Evolutionary conservation across 2,113 vertebrate species (phyloP).

Genomic region (Aspiorhynchus laticeps): DNA sequence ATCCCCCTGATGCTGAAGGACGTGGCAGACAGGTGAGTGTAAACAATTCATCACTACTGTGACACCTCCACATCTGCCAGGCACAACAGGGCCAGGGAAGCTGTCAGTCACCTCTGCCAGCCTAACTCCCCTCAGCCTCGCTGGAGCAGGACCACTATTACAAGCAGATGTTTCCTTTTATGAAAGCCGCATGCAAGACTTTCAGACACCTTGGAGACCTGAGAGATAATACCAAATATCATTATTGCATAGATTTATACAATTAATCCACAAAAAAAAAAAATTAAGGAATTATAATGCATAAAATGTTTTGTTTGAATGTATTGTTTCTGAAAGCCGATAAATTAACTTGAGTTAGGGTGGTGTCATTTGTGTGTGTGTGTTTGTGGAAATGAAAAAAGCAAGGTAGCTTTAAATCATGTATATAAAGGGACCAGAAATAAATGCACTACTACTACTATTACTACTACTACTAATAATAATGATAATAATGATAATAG

Average conservation of each 20-base stretch:
- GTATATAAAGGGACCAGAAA: background rate
- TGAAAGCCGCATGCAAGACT: constrained; percentile 7
- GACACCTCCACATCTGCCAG: constrained; percentile 87
- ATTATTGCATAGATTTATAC: background rate
- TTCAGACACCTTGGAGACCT: constrained; percentile 19
- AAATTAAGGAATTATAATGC: background rate
- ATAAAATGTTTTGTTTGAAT: background rate
- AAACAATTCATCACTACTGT: constrained; percentile 86
- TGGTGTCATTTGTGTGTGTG: background rate
- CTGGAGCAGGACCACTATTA: constrained; percentile 64
- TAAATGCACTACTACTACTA: background rate
- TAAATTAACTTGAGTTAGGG: background rate
- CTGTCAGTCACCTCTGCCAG: constrained; percentile 76
- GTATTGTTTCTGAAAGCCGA: background rate
- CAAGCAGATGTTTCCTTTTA: constrained; percentile 70
- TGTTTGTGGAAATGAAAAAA: background rate
- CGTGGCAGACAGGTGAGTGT: constrained; percentile 82
- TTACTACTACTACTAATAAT: no score
- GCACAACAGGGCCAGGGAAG: constrained; percentile 72
- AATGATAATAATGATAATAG: background rate
- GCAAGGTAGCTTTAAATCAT: background rate
- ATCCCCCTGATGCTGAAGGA: constrained; percentile 72
- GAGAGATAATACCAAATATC: background rate
- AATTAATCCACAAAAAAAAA: background rate
- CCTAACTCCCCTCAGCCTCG: constrained; percentile 65